Base-by-base conservation (phyloP, 2,797 vertebrate species). In the Spondyliosoma cantharus region DNA sequence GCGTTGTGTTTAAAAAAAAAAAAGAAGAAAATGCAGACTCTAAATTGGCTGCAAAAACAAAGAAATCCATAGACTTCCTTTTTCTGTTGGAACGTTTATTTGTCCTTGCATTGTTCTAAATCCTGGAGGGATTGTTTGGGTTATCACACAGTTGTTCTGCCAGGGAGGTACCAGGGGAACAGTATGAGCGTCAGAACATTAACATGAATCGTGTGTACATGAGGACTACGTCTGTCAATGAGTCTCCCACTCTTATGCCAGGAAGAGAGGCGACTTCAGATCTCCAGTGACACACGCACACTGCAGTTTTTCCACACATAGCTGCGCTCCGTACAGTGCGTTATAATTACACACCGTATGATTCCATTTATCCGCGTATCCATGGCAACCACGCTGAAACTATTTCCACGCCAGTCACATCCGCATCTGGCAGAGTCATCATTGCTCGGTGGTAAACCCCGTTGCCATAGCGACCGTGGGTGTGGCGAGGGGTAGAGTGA, bases 371-470 rank as follows among this genome's bases (percentile, higher is more conserved):
- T 71, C 70, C 25, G 20, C 0, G 76, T 94, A 24, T 74, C 94
- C 88, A 92, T 91, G 89, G 90, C 73, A 87, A 94, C 93, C 46
- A 27, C 72, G 13, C 78, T 61, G 53, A 84, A 86, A 92, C 78
- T 82, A 75, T 90, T 93, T 93, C 88, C 89, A 88, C 43, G 52
- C 77, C 80, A 80, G 77, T 37, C 74, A 8, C 82, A 74, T 76
- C 82, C 76, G 37, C 85, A 88, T 90, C 86, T 89, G 93, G 85
- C 84, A 84, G 87, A 92, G 80, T 82, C 79, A 87, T 94, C 83
- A 76, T 37, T 61, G 86, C 60, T 64, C 72, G 90, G 79, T 84
- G 91, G 93, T 92, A 91, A 93, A 87, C 84, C 88, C 80, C 24
- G 78, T 94, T 90, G 82, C 86, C 78, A 82, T 91, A 32, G 84